Evolutionary conservation across 2,113 vertebrate genomes (phyloP).

Genomic region (Leptosomus discolor): DNA sequence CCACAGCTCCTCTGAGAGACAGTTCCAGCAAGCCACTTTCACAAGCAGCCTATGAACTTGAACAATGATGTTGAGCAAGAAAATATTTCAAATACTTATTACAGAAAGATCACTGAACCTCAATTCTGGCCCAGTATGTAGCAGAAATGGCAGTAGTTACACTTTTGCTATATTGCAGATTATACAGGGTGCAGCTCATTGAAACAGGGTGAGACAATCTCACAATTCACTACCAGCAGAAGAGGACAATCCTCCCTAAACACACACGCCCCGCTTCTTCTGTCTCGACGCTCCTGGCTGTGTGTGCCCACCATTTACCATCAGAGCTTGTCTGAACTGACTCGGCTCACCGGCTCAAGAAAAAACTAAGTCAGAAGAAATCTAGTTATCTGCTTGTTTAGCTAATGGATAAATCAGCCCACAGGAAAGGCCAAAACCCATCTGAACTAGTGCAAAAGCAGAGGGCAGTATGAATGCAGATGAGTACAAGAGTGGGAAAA

Average conservation of each 20-base stretch:
- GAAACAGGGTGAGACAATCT: not conserved
- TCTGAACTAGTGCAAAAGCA: not conserved
- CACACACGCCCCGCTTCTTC: not conserved
- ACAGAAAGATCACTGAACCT: not conserved
- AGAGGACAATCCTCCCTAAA: not conserved
- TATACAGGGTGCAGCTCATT: not conserved
- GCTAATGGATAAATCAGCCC: not conserved
- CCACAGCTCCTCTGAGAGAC: not conserved
- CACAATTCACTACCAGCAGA: not conserved
- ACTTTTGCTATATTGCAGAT: not conserved
- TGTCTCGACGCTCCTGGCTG: not conserved
- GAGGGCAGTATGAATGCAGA: not conserved
- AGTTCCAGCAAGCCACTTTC: not conserved
- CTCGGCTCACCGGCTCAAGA: not conserved
- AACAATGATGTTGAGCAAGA: not conserved
- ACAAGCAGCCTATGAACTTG: not conserved
- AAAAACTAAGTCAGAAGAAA: not conserved
- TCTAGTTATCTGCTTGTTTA: not conserved
- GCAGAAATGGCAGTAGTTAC: not conserved
- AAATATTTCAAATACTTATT: conserved; percentile 5
- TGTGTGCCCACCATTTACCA: not conserved
- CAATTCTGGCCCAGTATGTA: not conserved
- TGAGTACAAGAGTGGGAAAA: not conserved
- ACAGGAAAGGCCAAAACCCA: not conserved
- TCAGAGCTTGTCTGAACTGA: not conserved